A percentile compares a stretch with the other conserved stretches of the same genome.
These are phyloP conservation scores for Bombus huntii DNA, from an alignment of 1,140 invertebrate genomes.

Conservation along the genomic window DNA sequence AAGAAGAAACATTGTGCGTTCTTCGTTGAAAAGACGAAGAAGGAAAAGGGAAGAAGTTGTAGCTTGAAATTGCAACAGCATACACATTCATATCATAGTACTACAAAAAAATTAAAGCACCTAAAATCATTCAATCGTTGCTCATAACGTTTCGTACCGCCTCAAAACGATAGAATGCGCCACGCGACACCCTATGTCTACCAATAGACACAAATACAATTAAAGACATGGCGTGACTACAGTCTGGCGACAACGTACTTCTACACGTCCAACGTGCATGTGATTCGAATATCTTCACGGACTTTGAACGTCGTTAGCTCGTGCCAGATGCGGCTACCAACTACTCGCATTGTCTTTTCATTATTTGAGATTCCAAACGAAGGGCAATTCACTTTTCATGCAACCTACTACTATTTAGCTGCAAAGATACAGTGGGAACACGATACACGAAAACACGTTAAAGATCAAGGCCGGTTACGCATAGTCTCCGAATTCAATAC, in stretches of 20 bases:
- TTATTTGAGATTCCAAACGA: constrained; percentile 27
- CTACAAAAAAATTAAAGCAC: neutral
- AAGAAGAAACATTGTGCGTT: no score
- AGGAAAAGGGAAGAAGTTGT: neutral
- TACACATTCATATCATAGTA: neutral
- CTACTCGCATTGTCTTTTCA: constrained; percentile 1
- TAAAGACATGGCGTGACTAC: neutral
- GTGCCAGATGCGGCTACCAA: neutral
- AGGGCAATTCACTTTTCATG: neutral
- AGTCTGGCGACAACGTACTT: neutral
- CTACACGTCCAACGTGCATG: neutral
- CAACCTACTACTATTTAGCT: neutral
- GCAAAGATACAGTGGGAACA: neutral
- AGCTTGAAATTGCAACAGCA: neutral
- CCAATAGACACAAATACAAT: neutral
- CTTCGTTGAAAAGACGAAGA: neutral
- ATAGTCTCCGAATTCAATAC: neutral
- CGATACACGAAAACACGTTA: no score
- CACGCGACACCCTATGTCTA: neutral
- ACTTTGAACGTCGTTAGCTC: constrained; percentile 52
- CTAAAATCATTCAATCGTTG: neutral
- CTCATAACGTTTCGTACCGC: neutral
- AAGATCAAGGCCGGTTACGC: neutral
- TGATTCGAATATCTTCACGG: constrained; percentile 46
- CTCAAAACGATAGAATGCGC: neutral